Base-by-base conservation (phyloP, 2,113 vertebrate species). In the Lontra canadensis region DNA sequence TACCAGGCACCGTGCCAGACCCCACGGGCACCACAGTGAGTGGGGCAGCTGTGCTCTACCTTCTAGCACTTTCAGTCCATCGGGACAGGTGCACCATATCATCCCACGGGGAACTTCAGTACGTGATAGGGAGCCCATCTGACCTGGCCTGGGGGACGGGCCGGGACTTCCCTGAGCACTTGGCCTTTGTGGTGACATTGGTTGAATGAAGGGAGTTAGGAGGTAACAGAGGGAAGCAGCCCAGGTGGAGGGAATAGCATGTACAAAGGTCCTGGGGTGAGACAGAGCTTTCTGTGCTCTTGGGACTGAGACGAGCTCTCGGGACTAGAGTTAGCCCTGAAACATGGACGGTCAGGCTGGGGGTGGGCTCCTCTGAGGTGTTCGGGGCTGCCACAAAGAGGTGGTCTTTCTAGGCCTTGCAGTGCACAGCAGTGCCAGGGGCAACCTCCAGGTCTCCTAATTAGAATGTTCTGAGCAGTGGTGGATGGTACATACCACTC, bases 401-500 rank as follows among this genome's bases (percentile, higher is more conserved):
- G 6, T 23, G 65, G 36, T n/a, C 80, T 86, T 59, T 12, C 26
- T 3, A 47, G 69, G 36, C 6, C 31, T 39, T 61, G 49, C 21
- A 36, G 34, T 34, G 14, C 21, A 21, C 0, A 3, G 42, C 21
- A 25, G 61, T 9, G 3, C 34, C n/a, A 57, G 29, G 23, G 42
- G 17, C 1, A 71, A 8, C 44, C 17, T 7, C 15, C 5, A 9
- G 29, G 31, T 36, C 5, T 52, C 3, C 1, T 44, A 12, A 11
- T 18, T 12, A 7, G 47, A 14, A 26, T 18, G 44, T 61, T 26
- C 7, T 52, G 36, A 20, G 6, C 34, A 1, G 61, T 7, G 44
- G 20, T n/a, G 12, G n/a, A 8, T 23, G 71, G 1, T 73, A 65
- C 0, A 0, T 6, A 4, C 3, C 13, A 6, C 81, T 34, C 0